Percentiles rank a stretch among this genome's conserved stretches.
phyloP scores from a whole-genome alignment of 2,888 invertebrate species.

The Brachyptera putata region DNA sequence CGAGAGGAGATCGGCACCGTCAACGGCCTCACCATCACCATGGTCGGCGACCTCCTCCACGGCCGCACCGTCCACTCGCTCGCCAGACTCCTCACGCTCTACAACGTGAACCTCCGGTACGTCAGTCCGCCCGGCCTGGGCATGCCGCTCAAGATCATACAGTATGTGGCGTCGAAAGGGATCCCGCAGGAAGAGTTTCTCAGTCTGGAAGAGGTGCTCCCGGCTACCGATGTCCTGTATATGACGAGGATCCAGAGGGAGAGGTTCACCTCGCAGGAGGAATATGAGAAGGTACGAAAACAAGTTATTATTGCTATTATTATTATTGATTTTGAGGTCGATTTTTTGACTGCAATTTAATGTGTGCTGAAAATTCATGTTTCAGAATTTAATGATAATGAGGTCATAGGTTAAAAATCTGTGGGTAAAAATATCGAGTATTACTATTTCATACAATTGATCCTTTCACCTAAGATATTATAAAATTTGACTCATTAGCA shows the following conservation, averaged over 20 bases:
- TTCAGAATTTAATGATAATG: no score
- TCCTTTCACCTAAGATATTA: no score
- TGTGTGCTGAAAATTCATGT: no score
- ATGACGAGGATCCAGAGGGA: conserved; percentile 98
- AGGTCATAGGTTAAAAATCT: no score
- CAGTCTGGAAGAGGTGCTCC: conserved; percentile 79
- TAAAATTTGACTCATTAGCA: no score
- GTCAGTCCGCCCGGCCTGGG: conserved; percentile 81
- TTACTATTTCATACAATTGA: no score
- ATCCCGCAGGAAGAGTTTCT: conserved; percentile 68
- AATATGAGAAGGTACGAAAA: conserved; percentile 72
- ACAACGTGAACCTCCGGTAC: conserved; percentile 89
- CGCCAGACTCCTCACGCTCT: conserved; percentile 84
- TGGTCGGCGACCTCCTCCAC: conserved; percentile 97
- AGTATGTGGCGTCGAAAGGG: conserved; percentile 73
- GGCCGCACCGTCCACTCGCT: conserved; percentile 98
- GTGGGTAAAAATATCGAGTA: no score
- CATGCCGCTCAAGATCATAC: conserved; percentile 85
- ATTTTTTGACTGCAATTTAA: no score
- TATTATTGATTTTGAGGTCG: no score
- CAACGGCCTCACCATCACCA: conserved; percentile 92
- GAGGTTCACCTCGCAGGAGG: conserved; percentile 75
- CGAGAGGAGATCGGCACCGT: conserved; percentile 98
- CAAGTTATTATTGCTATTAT: neutral
- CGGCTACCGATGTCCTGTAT: conserved; percentile 94